These are phyloP conservation scores for Dolichopus griseipennis DNA, from an alignment of 2,888 invertebrate species.

Conservation along the genomic window DNA sequence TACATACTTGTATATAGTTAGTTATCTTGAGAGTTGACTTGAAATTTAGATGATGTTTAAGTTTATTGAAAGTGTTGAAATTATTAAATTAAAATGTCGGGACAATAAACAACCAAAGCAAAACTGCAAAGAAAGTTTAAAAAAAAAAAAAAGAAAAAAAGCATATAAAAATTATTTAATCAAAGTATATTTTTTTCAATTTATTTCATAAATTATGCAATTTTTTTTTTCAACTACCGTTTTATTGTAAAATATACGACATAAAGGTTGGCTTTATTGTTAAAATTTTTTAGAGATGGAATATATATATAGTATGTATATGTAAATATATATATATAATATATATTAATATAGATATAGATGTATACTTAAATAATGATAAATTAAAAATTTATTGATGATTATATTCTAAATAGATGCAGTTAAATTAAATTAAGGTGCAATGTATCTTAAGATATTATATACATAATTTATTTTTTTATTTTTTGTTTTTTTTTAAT, in stretches of 20 bases:
- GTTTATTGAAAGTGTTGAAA: neutral
- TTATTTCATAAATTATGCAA: neutral
- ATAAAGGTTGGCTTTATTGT: too few relatives aligned
- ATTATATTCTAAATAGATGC: neutral
- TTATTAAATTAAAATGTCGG: neutral
- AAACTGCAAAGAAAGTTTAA: neutral
- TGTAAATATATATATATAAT: neutral
- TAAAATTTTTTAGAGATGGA: too few relatives aligned
- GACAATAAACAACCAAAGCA: neutral
- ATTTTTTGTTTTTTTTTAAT: too few relatives aligned
- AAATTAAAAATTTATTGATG: neutral
- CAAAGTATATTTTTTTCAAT: neutral
- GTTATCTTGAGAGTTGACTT: neutral
- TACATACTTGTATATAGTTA: too few relatives aligned
- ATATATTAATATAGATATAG: neutral
- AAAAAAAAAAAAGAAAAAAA: neutral
- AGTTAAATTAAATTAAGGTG: neutral
- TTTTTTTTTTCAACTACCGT: neutral
- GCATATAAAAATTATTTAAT: neutral
- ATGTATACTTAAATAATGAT: neutral
- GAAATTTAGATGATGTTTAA: neutral
- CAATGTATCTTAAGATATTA: neutral
- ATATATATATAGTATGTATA: neutral
- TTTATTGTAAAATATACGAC: too few relatives aligned
- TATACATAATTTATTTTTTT: too few relatives aligned